phyloP scores from a whole-genome alignment of 1,140 invertebrate species.

The Saxidomus purpurata region DNA sequence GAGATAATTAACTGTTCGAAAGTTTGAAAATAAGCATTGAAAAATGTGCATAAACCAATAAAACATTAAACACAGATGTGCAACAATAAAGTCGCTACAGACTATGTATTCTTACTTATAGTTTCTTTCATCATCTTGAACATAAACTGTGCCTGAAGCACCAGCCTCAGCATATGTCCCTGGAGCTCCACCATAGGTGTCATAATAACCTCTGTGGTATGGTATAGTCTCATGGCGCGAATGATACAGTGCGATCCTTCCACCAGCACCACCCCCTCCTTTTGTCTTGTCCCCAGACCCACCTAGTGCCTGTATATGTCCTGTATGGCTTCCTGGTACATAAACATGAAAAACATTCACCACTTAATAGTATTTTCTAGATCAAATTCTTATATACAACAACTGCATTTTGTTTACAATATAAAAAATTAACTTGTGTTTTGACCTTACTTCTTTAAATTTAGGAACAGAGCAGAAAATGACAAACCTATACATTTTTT shows the following conservation, averaged over 20 bases:
- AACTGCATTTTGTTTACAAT: too few species aligned
- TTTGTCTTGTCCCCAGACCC: conserved; percentile 67
- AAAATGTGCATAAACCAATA: too few species aligned
- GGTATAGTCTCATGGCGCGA: conserved; percentile 70
- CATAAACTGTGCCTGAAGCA: conserved; percentile 76
- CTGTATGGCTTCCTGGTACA: conserved; percentile 79
- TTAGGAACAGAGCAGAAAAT: too few species aligned
- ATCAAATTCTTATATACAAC: too few species aligned
- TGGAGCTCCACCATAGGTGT: conserved; percentile 71
- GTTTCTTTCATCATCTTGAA: conserved; percentile 66
- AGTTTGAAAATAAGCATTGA: too few species aligned
- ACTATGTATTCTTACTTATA: conserved; percentile 13
- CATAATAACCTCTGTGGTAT: conserved; percentile 74
- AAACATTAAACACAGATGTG: too few species aligned
- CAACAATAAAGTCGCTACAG: not conserved
- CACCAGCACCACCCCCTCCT: conserved; percentile 77
- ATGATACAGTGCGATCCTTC: conserved; percentile 79
- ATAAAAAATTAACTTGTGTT: too few species aligned
- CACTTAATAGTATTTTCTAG: too few species aligned
- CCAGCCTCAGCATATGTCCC: conserved; percentile 72
- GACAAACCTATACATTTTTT: too few species aligned
- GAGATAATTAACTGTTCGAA: too few species aligned
- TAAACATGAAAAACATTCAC: too few species aligned
- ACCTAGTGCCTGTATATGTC: conserved; percentile 77
- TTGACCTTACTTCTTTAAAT: too few species aligned